Evolutionary conservation across 1,140 invertebrate species (phyloP).

Genomic region (Ceratina japonica): DNA sequence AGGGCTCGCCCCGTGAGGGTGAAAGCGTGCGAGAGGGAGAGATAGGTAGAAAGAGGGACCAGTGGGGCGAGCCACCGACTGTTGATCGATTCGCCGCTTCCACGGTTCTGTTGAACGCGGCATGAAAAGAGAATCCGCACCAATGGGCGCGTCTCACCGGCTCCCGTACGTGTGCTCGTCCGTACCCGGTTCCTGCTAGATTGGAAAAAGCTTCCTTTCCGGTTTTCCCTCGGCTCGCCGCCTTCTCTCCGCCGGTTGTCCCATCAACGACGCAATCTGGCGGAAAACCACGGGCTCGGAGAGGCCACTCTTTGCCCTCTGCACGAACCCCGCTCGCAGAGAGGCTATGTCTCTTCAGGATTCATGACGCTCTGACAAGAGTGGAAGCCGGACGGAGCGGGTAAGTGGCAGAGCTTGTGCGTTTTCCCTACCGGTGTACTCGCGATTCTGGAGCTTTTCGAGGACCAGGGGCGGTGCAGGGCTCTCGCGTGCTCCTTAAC

Average conservation of each 20-base stretch:
- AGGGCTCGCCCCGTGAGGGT: conserved; percentile 1
- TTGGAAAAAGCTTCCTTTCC: not conserved
- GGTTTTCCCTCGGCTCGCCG: not conserved
- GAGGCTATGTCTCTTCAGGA: conserved; percentile 58
- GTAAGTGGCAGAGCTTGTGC: conserved; percentile 47
- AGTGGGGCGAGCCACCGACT: conserved; percentile 50
- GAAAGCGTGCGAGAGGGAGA: conserved; percentile 4
- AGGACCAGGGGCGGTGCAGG: too few species aligned
- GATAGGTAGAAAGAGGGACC: conserved; percentile 8
- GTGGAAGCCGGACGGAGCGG: conserved; percentile 59
- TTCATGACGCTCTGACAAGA: conserved; percentile 67
- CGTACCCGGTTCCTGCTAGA: conserved; percentile 1
- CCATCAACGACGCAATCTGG: conserved; percentile 50
- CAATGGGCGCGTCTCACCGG: conserved; percentile 37
- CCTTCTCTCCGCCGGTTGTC: not conserved
- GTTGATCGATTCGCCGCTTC: conserved; percentile 62
- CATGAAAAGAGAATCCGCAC: conserved; percentile 42
- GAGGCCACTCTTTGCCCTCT: conserved; percentile 12
- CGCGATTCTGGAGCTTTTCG: not conserved
- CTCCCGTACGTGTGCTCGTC: conserved; percentile 14
- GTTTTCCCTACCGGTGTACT: too few species aligned
- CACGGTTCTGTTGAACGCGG: conserved; percentile 55
- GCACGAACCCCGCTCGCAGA: conserved; percentile 10
- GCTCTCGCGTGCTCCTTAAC: too few species aligned
- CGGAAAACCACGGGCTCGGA: conserved; percentile 16